These are phyloP conservation scores for Cuniculus paca DNA, from an alignment of 2,797 vertebrate species.

Conservation along the genomic window DNA sequence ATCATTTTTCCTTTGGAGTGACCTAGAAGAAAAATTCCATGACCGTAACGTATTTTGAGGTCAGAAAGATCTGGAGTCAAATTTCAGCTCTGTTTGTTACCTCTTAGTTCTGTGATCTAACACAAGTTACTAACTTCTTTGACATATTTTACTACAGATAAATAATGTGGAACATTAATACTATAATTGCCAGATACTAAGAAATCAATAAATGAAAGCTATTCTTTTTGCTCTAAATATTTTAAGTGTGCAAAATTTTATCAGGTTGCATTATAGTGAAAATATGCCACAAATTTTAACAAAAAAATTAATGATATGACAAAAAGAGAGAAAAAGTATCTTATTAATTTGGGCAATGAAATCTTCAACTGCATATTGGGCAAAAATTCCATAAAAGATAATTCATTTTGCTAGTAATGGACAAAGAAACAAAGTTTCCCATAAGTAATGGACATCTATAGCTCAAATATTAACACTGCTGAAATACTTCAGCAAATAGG, in stretches of 20 bases:
- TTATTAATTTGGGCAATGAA: not conserved
- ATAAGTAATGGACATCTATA: constrained; percentile 7
- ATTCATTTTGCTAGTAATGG: not conserved
- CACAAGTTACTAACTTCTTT: not conserved
- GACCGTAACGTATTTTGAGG: not conserved
- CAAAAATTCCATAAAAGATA: not conserved
- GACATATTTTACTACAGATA: not conserved
- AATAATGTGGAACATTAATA: not conserved
- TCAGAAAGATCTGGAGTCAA: constrained; percentile 42
- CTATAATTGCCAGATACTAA: not conserved
- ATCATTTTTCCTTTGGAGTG: not conserved
- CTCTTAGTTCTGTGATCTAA: not conserved
- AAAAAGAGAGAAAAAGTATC: not conserved
- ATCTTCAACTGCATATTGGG: not conserved
- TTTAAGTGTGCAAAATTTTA: constrained; percentile 50
- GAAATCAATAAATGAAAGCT: constrained; percentile 36
- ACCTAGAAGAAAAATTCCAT: constrained; percentile 21
- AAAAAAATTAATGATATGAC: not conserved
- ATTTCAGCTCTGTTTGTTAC: constrained; percentile 23
- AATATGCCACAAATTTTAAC: constrained; percentile 3
- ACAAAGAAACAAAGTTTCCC: constrained; percentile 27
- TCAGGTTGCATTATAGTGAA: constrained; percentile 13
- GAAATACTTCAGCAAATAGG: not conserved
- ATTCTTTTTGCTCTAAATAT: constrained; percentile 57
- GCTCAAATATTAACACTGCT: constrained; percentile 6